A percentile compares a stretch with the other conserved stretches of the same genome.
Evolutionary conservation across 92 coral and sea anemone genomes (phyloP).

Genomic region (Diadumene lineata): DNA sequence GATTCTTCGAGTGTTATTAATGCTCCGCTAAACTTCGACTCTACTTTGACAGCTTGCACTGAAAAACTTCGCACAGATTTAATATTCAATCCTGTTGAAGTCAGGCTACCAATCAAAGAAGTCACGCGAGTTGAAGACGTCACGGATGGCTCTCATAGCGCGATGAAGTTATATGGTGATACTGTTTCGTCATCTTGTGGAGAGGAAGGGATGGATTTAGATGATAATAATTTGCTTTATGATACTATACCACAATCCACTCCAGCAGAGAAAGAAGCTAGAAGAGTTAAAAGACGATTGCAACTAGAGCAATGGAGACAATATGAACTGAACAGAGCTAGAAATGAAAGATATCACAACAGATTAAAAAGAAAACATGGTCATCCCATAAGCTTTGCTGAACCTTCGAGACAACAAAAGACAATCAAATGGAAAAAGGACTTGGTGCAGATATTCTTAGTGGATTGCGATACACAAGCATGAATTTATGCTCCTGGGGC

Average conservation of each 20-base stretch:
- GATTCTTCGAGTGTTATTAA: neutral
- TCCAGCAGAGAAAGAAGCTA: constrained; percentile 57
- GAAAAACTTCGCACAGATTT: neutral
- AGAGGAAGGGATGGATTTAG: neutral
- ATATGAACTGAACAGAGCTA: constrained; percentile 43
- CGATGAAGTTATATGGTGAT: neutral
- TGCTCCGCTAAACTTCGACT: constrained; percentile 1
- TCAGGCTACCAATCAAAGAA: neutral
- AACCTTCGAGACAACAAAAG: neutral
- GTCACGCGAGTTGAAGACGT: constrained; percentile 8
- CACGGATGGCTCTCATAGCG: neutral
- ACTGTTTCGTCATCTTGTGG: constrained; percentile 5
- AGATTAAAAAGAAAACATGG: constrained; percentile 8
- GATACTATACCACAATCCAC: constrained; percentile 81
- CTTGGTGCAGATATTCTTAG: neutral
- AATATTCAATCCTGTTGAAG: neutral
- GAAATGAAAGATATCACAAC: constrained; percentile 59
- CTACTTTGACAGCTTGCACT: neutral
- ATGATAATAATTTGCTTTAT: constrained; percentile 54
- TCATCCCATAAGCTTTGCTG: neutral
- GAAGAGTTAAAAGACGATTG: constrained; percentile 55
- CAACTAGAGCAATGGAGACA: constrained; percentile 70
- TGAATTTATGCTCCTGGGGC: too few species aligned
- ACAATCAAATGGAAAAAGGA: constrained; percentile 7
- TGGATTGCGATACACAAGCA: neutral